Conservation (phyloP, 2,797 vertebrate species). For the Trematomus bernacchii region DNA sequence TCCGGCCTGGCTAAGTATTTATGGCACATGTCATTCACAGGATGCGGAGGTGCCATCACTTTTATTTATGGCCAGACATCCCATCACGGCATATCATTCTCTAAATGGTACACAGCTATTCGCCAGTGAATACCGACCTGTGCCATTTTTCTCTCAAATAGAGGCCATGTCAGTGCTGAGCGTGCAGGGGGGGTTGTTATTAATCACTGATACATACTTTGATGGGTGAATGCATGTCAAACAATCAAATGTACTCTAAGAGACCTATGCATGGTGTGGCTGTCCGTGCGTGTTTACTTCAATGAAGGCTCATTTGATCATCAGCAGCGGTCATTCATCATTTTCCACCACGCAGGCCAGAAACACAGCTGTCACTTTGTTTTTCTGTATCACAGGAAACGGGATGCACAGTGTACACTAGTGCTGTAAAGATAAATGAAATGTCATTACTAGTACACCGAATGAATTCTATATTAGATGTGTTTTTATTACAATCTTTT, state of each 20-base stretch:
- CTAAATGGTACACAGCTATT: slow-evolving; percentile 84
- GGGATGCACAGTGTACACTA: slow-evolving; percentile 1
- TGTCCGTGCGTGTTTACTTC: slow-evolving; percentile 73
- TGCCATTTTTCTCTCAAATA: slow-evolving; percentile 86
- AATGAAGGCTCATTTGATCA: slow-evolving; percentile 72
- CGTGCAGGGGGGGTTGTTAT: slow-evolving; percentile 73
- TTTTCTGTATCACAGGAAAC: slow-evolving; percentile 24
- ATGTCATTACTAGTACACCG: not conserved
- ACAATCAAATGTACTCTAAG: slow-evolving; percentile 75
- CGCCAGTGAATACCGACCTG: slow-evolving; percentile 71
- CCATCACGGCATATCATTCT: slow-evolving; percentile 85
- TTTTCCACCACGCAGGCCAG: slow-evolving; percentile 29
- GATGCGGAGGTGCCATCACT: slow-evolving; percentile 81
- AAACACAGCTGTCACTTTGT: slow-evolving; percentile 52
- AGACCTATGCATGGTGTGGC: slow-evolving; percentile 58
- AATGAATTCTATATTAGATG: not conserved
- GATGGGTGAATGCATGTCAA: slow-evolving; percentile 79
- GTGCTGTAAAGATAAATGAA: not conserved
- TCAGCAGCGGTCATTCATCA: slow-evolving; percentile 64
- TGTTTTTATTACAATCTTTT: not conserved
- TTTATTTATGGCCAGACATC: slow-evolving; percentile 87
- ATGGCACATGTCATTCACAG: slow-evolving; percentile 85
- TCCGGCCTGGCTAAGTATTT: slow-evolving; percentile 81
- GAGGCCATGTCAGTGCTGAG: slow-evolving; percentile 80
- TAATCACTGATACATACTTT: slow-evolving; percentile 80